Base-by-base conservation (phyloP, 2,797 vertebrate species). In the Propithecus deckenii region DNA sequence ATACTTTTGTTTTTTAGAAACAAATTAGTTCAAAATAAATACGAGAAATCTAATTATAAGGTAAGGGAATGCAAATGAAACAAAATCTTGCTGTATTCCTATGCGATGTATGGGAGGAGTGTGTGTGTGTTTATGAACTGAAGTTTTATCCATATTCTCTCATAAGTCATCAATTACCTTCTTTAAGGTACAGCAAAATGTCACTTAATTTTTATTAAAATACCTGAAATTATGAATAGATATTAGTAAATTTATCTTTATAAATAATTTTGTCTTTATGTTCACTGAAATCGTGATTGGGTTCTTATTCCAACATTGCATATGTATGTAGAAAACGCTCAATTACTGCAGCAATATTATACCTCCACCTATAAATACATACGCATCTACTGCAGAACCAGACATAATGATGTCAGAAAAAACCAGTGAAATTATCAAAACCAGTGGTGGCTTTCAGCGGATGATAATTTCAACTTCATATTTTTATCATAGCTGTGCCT, bases 391-490 rank as follows among this genome's bases (percentile, higher is more conserved):
- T 46, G 11, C 46, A 85, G 67, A 93, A 63, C 2, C n/a, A 93
- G 72, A 93, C 38, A 86, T 76, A 86, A 94, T 81, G 61, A 75
- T 75, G 55, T 55, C 17, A 72, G 43, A 7, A 78, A 92, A 83
- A 86, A 57, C 41, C 43, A 88, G 43, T 63, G 14, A 81, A 41
- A 88, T 76, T 84, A 94, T 61, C 65, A 63, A 88, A 94, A 85
- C 5, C 38, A 38, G 41, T 32, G 72, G 13, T 76, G 35, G 23
- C 17, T 94, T 91, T 93, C 10, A 81, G 48, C 30, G 83, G 38
- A 74, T 41, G 32, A 5, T 74, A 72, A 55, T 95, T 95, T 97
- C 28, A 92, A 18, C 28, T 93, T 95, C 41, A 32, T 86, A 67
- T 76, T 89, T 96, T 89, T 43, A 93, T 17, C 55, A 30, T 86